These are phyloP conservation scores for Lacerta viridis DNA, from an alignment of 2,797 vertebrate species.

Conservation along the genomic window DNA sequence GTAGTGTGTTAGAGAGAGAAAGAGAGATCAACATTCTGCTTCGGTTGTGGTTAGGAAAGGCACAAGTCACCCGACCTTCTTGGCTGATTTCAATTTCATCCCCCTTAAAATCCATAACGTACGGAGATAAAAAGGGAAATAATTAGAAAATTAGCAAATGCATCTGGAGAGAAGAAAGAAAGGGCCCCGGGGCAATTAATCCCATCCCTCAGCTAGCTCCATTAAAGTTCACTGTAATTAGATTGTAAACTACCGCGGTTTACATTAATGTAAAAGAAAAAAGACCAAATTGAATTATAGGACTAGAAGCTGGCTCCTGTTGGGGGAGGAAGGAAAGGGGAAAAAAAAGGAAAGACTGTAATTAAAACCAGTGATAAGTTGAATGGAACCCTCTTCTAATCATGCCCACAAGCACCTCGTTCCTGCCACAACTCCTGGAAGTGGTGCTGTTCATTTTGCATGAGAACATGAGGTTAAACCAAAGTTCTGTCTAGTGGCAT, in stretches of 20 bases:
- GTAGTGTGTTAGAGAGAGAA: too few relatives aligned
- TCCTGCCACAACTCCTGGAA: accelerated
- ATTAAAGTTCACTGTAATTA: slow-evolving; percentile 55
- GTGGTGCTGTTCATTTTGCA: too few relatives aligned
- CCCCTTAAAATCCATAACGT: not conserved
- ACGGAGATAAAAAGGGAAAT: slow-evolving; percentile 49
- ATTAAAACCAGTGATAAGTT: slow-evolving; percentile 54
- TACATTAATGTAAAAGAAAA: not conserved
- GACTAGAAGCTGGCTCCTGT: slow-evolving; percentile 17
- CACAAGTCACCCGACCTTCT: not conserved
- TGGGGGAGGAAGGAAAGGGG: not conserved
- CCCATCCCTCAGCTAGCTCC: slow-evolving; percentile 41
- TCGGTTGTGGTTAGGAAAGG: not conserved
- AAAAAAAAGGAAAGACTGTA: slow-evolving; percentile 26
- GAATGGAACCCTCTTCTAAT: slow-evolving; percentile 40
- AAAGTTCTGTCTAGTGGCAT: too few relatives aligned
- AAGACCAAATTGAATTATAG: slow-evolving; percentile 25
- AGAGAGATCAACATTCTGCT: too few relatives aligned
- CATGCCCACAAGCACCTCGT: not conserved
- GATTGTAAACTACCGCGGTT: slow-evolving; percentile 46
- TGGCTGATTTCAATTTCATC: slow-evolving; percentile 30
- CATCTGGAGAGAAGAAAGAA: slow-evolving; percentile 40
- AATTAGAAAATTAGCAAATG: slow-evolving; percentile 52
- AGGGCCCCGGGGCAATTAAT: slow-evolving; percentile 48
- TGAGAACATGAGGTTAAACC: too few relatives aligned